A percentile compares a stretch with the other conserved stretches of the same genome.
Conservation (phyloP, 92 coral and sea anemone species). For the Porites evermanni region DNA sequence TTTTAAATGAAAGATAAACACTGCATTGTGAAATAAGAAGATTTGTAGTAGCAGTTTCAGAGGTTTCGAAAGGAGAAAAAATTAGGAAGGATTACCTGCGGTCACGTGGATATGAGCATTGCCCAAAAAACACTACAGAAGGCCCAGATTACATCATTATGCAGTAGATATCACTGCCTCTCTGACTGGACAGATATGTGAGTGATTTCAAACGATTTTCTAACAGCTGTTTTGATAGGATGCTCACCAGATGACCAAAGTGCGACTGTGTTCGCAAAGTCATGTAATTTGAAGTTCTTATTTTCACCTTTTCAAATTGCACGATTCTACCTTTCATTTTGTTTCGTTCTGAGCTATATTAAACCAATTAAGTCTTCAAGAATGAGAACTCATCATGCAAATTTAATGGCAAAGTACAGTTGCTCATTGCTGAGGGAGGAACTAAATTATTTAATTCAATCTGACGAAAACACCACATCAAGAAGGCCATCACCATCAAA, state of each 20-base stretch:
- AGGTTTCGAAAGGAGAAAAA: not conserved
- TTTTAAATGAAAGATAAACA: not conserved
- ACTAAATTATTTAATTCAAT: too few species aligned
- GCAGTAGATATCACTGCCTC: not conserved
- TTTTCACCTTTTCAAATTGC: too few species aligned
- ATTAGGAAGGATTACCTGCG: not conserved
- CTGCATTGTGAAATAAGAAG: not conserved
- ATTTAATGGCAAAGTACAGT: too few species aligned
- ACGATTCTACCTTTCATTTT: too few species aligned
- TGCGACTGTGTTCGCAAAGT: not conserved
- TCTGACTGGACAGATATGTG: constrained; percentile 9
- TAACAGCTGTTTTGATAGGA: constrained; percentile 12
- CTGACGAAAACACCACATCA: too few species aligned
- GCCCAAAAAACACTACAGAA: not conserved
- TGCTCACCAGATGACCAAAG: not conserved
- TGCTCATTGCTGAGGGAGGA: too few species aligned
- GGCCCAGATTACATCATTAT: not conserved
- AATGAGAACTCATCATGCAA: too few species aligned
- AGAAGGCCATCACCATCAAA: too few species aligned
- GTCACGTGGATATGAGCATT: constrained; percentile 27
- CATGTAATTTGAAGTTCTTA: too few species aligned
- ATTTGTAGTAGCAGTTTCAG: not conserved
- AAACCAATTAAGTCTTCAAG: too few species aligned
- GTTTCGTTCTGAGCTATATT: too few species aligned
- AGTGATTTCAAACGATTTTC: not conserved